A percentile compares a stretch with the other conserved stretches of the same genome.
These are phyloP conservation scores for Epinephelus awoara DNA, from an alignment of 2,797 vertebrate genomes.

Conservation along the genomic window DNA sequence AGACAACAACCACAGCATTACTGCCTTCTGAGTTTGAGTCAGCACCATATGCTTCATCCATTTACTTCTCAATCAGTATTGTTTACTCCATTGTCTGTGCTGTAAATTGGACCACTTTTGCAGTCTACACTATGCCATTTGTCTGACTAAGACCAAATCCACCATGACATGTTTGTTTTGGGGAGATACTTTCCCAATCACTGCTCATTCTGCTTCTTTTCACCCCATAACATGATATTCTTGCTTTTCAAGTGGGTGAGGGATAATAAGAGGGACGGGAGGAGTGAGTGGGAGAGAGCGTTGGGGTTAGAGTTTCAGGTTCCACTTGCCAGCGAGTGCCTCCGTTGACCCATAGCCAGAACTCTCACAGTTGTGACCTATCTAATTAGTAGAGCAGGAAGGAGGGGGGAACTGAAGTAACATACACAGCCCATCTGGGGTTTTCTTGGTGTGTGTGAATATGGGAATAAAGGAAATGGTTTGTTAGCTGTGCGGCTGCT, in stretches of 20 bases:
- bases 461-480: constrained; percentile 78
- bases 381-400: constrained; percentile 77
- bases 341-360: constrained; percentile 76
- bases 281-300: constrained; percentile 57
- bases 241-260: constrained; percentile 62
- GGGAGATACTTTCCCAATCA: constrained; percentile 70
- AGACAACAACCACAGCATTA: constrained; percentile 3
- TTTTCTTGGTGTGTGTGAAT: constrained; percentile 65
- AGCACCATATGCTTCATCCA: constrained; percentile 41
- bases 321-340: constrained; percentile 75
- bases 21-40: constrained; percentile 29
- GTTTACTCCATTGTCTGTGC: constrained; percentile 70
- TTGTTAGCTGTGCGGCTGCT: constrained; percentile 71
- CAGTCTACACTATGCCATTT: constrained; percentile 43
- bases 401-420: constrained; percentile 50
- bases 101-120: constrained; percentile 64
- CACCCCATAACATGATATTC: constrained; percentile 67
- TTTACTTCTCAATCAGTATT: constrained; percentile 65
- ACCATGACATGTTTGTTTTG: constrained; percentile 79
- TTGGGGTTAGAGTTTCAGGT: constrained; percentile 71
- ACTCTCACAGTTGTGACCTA: constrained; percentile 79
- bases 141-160: constrained; percentile 65
- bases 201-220: constrained; percentile 70
- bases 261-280: constrained; percentile 56
- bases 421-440: constrained; percentile 68